These are phyloP conservation scores for Himalopsyche anomala DNA, from an alignment of 2,888 invertebrate genomes.

Conservation along the genomic window DNA sequence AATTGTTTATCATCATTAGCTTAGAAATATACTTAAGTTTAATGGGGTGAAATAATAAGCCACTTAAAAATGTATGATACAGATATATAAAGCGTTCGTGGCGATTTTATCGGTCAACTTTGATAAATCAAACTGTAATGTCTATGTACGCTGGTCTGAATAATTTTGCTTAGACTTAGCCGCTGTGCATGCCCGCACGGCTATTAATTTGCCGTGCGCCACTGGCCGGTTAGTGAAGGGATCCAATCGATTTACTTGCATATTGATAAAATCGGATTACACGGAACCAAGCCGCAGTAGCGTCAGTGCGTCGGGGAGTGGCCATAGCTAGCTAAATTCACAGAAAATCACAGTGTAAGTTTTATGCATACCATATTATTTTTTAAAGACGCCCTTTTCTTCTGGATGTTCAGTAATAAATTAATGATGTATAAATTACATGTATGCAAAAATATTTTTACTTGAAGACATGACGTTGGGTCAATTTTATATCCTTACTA, in stretches of 20 bases:
- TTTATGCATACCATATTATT: no score
- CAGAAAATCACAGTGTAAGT: neutral
- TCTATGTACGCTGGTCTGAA: constrained; percentile 3
- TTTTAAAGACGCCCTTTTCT: no score
- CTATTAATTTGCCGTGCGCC: constrained; percentile 27
- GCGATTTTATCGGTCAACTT: neutral
- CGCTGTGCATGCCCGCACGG: constrained; percentile 16
- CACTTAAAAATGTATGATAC: no score
- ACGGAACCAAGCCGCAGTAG: neutral
- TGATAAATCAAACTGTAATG: neutral
- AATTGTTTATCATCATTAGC: no score
- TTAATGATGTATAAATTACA: no score
- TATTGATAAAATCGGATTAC: constrained; percentile 60
- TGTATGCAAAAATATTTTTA: no score
- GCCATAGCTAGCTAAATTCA: neutral
- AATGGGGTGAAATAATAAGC: no score
- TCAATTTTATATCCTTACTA: no score
- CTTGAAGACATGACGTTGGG: no score
- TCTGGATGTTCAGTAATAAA: no score
- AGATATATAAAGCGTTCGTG: no score
- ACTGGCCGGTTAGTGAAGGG: constrained; percentile 50
- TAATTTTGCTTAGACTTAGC: constrained; percentile 34
- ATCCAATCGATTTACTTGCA: constrained; percentile 57
- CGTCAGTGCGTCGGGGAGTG: constrained; percentile 11
- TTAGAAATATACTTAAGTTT: no score